phyloP scores from a whole-genome alignment of 1,140 invertebrate species.

The Agrilus planipennis region DNA sequence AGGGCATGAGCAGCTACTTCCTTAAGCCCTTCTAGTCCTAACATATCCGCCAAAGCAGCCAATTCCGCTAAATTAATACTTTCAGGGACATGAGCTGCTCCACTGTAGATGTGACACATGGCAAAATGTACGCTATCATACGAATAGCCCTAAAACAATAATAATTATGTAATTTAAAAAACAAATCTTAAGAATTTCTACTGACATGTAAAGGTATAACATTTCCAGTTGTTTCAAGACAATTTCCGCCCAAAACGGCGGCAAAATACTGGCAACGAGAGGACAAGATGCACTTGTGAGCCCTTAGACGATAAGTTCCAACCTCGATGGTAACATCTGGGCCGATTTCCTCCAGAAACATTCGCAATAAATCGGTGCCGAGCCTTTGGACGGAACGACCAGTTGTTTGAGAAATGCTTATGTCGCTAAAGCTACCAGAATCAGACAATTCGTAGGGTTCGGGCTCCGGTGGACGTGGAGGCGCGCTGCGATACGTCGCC shows the following conservation, averaged over 20 bases:
- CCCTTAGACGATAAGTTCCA: constrained; percentile 61
- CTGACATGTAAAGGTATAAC: constrained; percentile 53
- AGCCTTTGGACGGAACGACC: constrained; percentile 41
- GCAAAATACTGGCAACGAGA: constrained; percentile 86
- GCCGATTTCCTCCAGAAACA: constrained; percentile 79
- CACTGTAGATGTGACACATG: constrained; percentile 84
- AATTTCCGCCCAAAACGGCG: constrained; percentile 71
- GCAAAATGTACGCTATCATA: constrained; percentile 78
- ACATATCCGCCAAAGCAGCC: constrained; percentile 74
- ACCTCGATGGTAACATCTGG: constrained; percentile 70
- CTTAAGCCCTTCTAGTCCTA: constrained; percentile 78
- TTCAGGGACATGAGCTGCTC: constrained; percentile 71
- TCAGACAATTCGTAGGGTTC: constrained; percentile 19
- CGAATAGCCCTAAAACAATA: constrained; percentile 76
- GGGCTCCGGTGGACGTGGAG: constrained; percentile 23
- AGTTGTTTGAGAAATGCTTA: constrained; percentile 2
- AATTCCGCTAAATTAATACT: constrained; percentile 75
- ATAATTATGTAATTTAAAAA: constrained; percentile 1
- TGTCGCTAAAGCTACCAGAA: constrained; percentile 12
- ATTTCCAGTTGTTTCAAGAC: constrained; percentile 66
- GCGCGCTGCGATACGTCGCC: constrained; percentile 35
- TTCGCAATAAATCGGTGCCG: constrained; percentile 73
- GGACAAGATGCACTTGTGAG: constrained; percentile 81
- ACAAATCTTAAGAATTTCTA: constrained; percentile 9
- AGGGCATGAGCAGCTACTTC: constrained; percentile 79